phyloP scores from a whole-genome alignment of 2,797 vertebrate genomes.

The Pyrrhura leucotis region DNA sequence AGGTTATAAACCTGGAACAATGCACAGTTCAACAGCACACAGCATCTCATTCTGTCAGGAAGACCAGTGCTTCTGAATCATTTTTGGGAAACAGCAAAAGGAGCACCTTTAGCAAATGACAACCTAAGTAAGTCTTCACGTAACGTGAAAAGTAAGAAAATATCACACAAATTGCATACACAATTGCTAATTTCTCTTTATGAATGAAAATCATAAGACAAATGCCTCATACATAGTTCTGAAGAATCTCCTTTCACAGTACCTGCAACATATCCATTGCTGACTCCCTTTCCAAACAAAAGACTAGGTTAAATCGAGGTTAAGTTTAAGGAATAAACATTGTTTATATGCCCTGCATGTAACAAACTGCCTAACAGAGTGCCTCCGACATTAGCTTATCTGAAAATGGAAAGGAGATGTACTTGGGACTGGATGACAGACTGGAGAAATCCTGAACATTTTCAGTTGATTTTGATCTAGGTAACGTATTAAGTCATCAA shows the following conservation, averaged over 20 bases:
- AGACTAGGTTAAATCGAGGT: neutral
- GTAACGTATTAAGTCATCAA: neutral
- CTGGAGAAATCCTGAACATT: neutral
- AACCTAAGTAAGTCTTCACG: accelerated
- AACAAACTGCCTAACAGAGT: neutral
- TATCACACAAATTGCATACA: neutral
- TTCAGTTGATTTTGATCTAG: neutral
- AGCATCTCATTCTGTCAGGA: neutral
- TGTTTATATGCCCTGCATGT: neutral
- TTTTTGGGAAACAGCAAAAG: neutral
- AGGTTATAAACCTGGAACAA: neutral
- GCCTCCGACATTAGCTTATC: neutral
- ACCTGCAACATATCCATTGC: neutral
- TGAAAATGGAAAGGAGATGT: neutral
- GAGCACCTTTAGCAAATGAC: neutral
- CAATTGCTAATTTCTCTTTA: neutral
- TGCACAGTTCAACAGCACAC: neutral
- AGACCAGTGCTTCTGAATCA: neutral
- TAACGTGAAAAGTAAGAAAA: neutral
- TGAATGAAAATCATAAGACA: neutral
- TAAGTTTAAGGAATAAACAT: neutral
- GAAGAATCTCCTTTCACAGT: neutral
- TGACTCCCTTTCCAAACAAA: neutral
- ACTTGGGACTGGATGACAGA: neutral
- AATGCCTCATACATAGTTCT: neutral